Evolutionary conservation across 2,797 vertebrate genomes (phyloP).

Genomic region (Micrastur ruficollis): DNA sequence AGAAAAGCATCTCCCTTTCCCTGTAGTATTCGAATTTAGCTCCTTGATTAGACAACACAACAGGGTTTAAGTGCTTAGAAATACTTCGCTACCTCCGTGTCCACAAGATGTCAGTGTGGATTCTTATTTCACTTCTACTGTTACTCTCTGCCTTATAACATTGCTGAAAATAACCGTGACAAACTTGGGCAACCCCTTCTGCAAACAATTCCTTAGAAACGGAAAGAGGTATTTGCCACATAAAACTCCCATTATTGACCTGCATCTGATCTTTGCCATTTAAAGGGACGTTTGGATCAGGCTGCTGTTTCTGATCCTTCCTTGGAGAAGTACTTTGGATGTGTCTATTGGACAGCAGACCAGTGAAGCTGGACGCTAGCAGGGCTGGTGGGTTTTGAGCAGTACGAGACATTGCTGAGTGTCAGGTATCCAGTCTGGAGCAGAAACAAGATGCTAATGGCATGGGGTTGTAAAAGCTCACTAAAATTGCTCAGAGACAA

Average conservation of each 20-base stretch:
- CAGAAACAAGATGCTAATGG: background rate
- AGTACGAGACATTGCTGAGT: background rate
- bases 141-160: background rate
- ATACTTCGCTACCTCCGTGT: background rate
- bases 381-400: background rate
- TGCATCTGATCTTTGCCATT: background rate
- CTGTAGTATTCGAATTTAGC: background rate
- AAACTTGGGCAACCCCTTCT: background rate
- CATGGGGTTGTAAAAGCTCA: background rate
- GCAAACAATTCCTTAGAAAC: background rate
- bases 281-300: background rate
- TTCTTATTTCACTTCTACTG: background rate
- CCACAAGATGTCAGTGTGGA: conserved; percentile 57
- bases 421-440: accelerated
- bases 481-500: background rate
- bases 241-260: background rate
- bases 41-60: background rate
- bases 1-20: background rate
- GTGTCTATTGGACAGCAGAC: background rate
- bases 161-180: background rate
- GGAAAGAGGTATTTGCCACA: background rate
- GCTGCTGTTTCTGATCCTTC: background rate
- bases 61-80: background rate
- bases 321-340: background rate
- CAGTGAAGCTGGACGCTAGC: background rate